phyloP scores from a whole-genome alignment of 2,797 vertebrate species.

The Hafferia zeledoni region DNA sequence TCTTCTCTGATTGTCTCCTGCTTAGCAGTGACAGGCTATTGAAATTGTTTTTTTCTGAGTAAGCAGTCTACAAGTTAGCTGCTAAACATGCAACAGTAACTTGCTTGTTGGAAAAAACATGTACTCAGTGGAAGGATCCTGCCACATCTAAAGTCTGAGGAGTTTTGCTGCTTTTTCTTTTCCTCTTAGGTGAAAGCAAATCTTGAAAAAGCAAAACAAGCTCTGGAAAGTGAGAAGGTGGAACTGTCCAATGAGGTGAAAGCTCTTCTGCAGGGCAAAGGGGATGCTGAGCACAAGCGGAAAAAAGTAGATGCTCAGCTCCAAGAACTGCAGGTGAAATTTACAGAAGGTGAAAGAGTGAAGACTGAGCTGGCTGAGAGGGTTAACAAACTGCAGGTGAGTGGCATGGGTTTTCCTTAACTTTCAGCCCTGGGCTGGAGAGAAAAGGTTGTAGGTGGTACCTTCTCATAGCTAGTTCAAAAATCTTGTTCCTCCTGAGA shows the following conservation, averaged over 20 bases:
- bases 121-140: background rate
- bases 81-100: background rate
- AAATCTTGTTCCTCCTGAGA: background rate
- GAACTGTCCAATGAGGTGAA: slow-evolving; percentile 93
- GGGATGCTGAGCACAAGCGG: slow-evolving; percentile 91
- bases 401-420: background rate
- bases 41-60: background rate
- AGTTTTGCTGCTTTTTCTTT: background rate
- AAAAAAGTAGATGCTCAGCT: slow-evolving; percentile 90
- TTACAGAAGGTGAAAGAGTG: slow-evolving; percentile 87
- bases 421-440: background rate
- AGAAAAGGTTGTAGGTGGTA: background rate
- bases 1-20: background rate
- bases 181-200: slow-evolving; percentile 89
- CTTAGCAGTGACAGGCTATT: background rate
- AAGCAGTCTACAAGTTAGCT: background rate
- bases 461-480: background rate
- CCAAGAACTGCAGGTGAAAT: slow-evolving; percentile 92
- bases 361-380: slow-evolving; percentile 85
- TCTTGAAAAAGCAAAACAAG: slow-evolving; percentile 94
- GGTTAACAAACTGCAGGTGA: slow-evolving; percentile 89
- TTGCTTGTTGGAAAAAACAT: background rate
- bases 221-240: slow-evolving; percentile 90
- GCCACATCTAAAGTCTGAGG: background rate
- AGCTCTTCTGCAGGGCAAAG: slow-evolving; percentile 89